Base-by-base conservation (phyloP, 2,888 invertebrate genomes). In the Ennomos fuscantarius region DNA sequence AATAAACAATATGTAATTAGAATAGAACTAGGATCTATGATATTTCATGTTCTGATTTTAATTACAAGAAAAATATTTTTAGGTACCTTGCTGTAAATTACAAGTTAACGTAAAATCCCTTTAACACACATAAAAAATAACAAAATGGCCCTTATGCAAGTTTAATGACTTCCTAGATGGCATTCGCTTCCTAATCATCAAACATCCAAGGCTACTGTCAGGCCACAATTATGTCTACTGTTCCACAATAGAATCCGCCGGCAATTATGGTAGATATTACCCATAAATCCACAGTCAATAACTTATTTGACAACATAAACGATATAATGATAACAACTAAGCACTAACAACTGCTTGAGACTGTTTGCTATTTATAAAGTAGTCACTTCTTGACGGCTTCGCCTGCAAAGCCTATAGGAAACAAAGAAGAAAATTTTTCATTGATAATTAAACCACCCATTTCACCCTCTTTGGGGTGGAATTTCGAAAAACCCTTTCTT, bases 231-330 rank as follows among this genome's bases (percentile, higher is more conserved):
- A 24, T 24, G 24, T 24, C 24, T 24, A 24, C 24, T 24, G 24
- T 24, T 3, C 24, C 24, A 24, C 48, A 58, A 58, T 40, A 53
- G 45, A 53, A 37, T 49, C 40, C 35, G 33, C 32, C 35, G 36
- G 44, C 34, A 53, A 58, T 53, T 49, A 58, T 35, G 34, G 32
- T 10, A 35, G 9, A 10, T 41, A 41, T 11, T 10, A n/a, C 10
- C 8, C 40, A 58, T 58, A 53, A 53, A 58, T 58, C 52, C 49
- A 33, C 47, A 36, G 49, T 47, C 47, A 47, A 44, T 35, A 33
- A 48, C 58, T 42, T 49, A 58, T 53, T 53, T 58, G 58, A 58
- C 58, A 58, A 44, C 45, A 44, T 58, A 58, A 58, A 53, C 52
- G 43, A 48, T 49, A 37, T 53, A 53, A 58, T 49, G 36, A 35